Evolutionary conservation across 2,888 invertebrate species (phyloP).

Genomic region (Pseudanteris insignis): DNA sequence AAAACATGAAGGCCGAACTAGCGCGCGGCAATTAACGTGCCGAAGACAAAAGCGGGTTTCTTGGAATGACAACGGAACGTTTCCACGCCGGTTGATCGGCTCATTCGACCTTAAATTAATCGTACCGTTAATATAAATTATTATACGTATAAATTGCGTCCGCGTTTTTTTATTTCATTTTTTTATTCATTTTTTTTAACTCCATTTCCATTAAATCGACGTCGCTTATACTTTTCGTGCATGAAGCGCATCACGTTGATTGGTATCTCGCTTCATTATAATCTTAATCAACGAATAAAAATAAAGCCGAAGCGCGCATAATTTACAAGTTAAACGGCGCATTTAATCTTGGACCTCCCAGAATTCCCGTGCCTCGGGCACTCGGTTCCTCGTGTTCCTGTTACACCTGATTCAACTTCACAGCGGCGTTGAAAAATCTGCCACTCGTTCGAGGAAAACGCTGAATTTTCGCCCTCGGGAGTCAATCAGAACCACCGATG

Average conservation of each 20-base stretch:
- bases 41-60: slow-evolving; percentile 3
- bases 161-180: slow-evolving; percentile 4
- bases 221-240: no score
- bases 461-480: no score
- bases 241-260: not conserved
- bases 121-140: slow-evolving; percentile 12
- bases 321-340: slow-evolving; percentile 30
- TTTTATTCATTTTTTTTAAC: slow-evolving; percentile 25
- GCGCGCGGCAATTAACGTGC: slow-evolving; percentile 22
- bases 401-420: slow-evolving; percentile 12
- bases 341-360: slow-evolving; percentile 37
- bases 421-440: no score
- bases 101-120: slow-evolving; percentile 15
- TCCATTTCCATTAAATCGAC: slow-evolving; percentile 6
- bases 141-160: not conserved
- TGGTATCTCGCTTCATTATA: slow-evolving; percentile 17
- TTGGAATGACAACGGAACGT: slow-evolving; percentile 3
- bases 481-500: no score
- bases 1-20: no score
- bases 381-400: slow-evolving; percentile 11
- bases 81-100: slow-evolving; percentile 5
- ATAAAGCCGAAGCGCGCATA: slow-evolving; percentile 17
- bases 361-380: slow-evolving; percentile 23
- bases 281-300: slow-evolving; percentile 26
- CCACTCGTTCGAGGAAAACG: no score